Conservation (phyloP, 1,140 invertebrate species). For the Galleria mellonella region DNA sequence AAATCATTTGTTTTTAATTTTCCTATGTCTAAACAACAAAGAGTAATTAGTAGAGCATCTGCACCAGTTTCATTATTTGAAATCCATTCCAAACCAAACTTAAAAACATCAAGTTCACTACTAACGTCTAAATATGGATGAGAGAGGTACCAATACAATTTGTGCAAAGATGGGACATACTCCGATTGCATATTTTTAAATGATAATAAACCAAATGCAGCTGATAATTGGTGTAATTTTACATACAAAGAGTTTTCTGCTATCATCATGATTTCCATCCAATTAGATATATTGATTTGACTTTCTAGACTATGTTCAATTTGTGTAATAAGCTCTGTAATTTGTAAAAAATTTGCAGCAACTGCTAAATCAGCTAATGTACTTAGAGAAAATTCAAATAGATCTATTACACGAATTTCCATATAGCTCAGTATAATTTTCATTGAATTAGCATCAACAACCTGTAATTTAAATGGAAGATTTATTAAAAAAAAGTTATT, state of each 20-base stretch:
- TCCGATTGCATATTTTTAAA: slow-evolving; percentile 52
- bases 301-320: slow-evolving; percentile 47
- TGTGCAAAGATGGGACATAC: slow-evolving; percentile 36
- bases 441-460: slow-evolving; percentile 48
- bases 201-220: slow-evolving; percentile 38
- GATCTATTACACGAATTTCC: slow-evolving; percentile 47
- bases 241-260: slow-evolving; percentile 37
- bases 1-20: slow-evolving; percentile 30
- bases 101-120: slow-evolving; percentile 47
- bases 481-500: background rate
- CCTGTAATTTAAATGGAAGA: slow-evolving; percentile 26
- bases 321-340: slow-evolving; percentile 57
- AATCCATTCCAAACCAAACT: slow-evolving; percentile 57
- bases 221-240: slow-evolving; percentile 35
- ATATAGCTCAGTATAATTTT: slow-evolving; percentile 52
- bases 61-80: slow-evolving; percentile 31
- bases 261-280: slow-evolving; percentile 44
- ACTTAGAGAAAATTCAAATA: slow-evolving; percentile 33
- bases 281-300: slow-evolving; percentile 36
- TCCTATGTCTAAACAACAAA: slow-evolving; percentile 50
- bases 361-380: slow-evolving; percentile 35
- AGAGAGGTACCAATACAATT: slow-evolving; percentile 55
- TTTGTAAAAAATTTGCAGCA: slow-evolving; percentile 53
- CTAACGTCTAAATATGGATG: slow-evolving; percentile 49
- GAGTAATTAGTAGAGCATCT: slow-evolving; percentile 42